phyloP scores from a whole-genome alignment of 1,140 invertebrate species.

The Steinernema feltiae region DNA sequence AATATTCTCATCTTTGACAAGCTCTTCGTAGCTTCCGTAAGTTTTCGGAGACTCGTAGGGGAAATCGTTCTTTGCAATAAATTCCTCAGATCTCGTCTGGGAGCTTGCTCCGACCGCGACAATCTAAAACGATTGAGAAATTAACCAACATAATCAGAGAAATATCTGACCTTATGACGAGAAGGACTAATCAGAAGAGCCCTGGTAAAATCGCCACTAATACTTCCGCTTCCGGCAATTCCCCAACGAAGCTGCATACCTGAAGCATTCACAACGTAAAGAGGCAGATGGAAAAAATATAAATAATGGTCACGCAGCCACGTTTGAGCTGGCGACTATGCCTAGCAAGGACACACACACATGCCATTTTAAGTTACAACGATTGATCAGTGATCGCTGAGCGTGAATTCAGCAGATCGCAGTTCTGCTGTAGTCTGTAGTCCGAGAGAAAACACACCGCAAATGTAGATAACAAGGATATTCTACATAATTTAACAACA shows the following conservation, averaged over 20 bases:
- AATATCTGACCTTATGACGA: not conserved
- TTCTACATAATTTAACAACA: too few species aligned
- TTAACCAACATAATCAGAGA: not conserved
- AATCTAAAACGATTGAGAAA: not conserved
- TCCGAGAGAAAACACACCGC: too few species aligned
- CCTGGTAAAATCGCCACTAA: not conserved
- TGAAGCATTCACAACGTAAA: too few species aligned
- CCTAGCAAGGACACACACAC: too few species aligned
- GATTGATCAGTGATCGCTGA: too few species aligned
- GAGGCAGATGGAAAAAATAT: too few species aligned
- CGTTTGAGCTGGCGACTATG: too few species aligned
- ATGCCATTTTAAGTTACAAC: too few species aligned
- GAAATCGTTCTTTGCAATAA: not conserved
- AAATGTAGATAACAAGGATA: too few species aligned
- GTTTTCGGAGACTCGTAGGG: not conserved
- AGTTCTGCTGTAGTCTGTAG: too few species aligned
- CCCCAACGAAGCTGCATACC: slow-evolving; percentile 14
- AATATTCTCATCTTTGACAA: not conserved
- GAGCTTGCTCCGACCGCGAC: not conserved
- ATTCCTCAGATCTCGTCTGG: not conserved
- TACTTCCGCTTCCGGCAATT: not conserved
- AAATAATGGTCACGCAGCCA: too few species aligned
- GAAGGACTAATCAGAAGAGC: not conserved
- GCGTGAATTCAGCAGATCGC: too few species aligned
- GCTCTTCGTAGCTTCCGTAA: not conserved